Base-by-base conservation (phyloP, 2,888 invertebrate species). In the Amphipyra tragopoginis region DNA sequence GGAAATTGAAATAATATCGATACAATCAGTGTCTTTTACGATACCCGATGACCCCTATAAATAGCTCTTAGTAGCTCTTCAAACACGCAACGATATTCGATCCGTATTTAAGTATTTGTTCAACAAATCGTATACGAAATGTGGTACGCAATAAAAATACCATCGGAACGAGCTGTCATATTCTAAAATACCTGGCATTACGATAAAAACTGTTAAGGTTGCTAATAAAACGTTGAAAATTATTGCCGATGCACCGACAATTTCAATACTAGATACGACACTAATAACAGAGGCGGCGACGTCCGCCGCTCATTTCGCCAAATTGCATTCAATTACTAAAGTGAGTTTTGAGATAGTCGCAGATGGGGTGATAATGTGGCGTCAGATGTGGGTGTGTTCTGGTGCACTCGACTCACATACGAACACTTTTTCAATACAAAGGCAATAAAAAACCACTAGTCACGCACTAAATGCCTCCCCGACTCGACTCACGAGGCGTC, bases 361-460 rank as follows among this genome's bases (percentile, higher is more conserved):
- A 72, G 84, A 85, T 86, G 77, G 79, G 75, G 74, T 73, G 87
- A 86, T 85, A 85, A 77, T 50, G 49, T 60, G 72, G 73, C 86
- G 87, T 92, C 92, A 92, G 91, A 90, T 83, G 75, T 83, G 75
- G 80, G 69, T 64, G 73, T 55, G 59, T 56, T 49, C 63, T 47
- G 59, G 47, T 72, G 78, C 76, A 70, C 53, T 65, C 63, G 49
- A 44, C 71, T 75, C 64, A 44, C 50, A 68, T 62, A 65, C 59
- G 80, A 79, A 79, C 85, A 86, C 87, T 93, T 93, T 93, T 94
- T 94, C 87, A 89, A 90, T 90, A 90, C 89, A 90, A 91, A 92
- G 90, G 93, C 87, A 93, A 93, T 94, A 93, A 90, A 93, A 93
- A 90, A 86, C 78, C 74, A 83, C 93, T 71, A 90, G 93, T 94